Evolutionary conservation across 2,888 invertebrate species (phyloP), one percentile per base, ranked within the genome.

Genomic region (Trisateles emortualis): DNA sequence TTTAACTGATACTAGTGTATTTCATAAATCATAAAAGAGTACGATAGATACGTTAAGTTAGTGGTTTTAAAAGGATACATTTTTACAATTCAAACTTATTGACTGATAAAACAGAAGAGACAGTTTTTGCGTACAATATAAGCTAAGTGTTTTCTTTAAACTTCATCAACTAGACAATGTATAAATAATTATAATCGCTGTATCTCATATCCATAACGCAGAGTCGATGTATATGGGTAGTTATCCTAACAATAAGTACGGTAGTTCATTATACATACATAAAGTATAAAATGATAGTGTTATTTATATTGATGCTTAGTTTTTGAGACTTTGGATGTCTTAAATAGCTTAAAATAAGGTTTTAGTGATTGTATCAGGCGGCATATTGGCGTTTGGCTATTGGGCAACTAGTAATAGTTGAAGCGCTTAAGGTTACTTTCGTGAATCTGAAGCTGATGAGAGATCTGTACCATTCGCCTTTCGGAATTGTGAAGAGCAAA

Each of bases 291-390:
- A 86, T 72, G 74, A 88, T 92, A 92, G 92, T 83, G 86, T 87
- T 91, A 92, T 92, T 92, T 91, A 92, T 90, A 90, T 88, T 81
- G 79, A 84, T 85, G 89, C 88, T 90, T 92, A 92, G 91, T 87
- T 87, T 87, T 89, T 83, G 76, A 79, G 86, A 89, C 83, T 87
- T 87, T 86, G 78, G 81, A 86, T 80, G 88, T 92, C 89, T 88
- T 81, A 82, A 46, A 85, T 92, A 91, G 86, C 83, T 72, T 84
- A 79, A 78, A 78, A 69, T 87, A 89, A 87, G 83, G 64, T 82
- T 68, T 86, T 87, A 89, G 88, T 81, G 71, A 83, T 83, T 85
- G 86, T 86, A 79, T 82, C 68, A 71, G 74, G 82, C 79, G 83
- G 76, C 60, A 56, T 56, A 83, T 91, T 86, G 90, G 87, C 88